A percentile compares a stretch with the other conserved stretches of the same genome.
These are phyloP conservation scores for Heliconius charithonia DNA, from an alignment of 2,888 invertebrate species.

Conservation along the genomic window DNA sequence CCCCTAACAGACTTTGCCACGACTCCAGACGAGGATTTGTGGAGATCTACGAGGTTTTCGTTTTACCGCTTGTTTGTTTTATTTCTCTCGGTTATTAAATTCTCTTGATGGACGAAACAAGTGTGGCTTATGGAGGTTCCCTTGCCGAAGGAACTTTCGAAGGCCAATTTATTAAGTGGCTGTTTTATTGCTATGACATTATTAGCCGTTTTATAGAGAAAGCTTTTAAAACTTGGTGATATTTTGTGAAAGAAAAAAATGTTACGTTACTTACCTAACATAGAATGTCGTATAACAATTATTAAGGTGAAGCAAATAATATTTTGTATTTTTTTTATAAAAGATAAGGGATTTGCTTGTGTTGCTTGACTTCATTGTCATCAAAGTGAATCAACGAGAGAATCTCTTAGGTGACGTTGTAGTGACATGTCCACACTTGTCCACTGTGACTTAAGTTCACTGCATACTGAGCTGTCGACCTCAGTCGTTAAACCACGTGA, in stretches of 20 bases:
- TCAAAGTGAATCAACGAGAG: not conserved
- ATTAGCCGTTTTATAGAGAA: not conserved
- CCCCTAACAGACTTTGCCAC: constrained; percentile 75
- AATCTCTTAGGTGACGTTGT: not conserved
- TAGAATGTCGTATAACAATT: too few relatives aligned
- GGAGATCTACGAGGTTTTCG: constrained; percentile 72
- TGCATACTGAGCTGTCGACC: not conserved
- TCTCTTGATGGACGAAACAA: constrained; percentile 28
- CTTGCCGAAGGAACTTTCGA: constrained; percentile 1
- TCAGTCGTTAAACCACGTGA: constrained; percentile 2
- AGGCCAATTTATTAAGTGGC: constrained; percentile 22
- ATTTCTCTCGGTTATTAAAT: constrained; percentile 42
- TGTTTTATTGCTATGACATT: constrained; percentile 19
- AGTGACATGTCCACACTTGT: not conserved
- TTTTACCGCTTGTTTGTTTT: constrained; percentile 67
- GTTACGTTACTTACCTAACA: not conserved
- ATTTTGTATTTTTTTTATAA: too few relatives aligned
- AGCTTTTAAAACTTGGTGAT: constrained; percentile 6
- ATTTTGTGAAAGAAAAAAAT: not conserved
- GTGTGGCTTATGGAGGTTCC: constrained; percentile 17
- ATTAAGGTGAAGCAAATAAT: too few relatives aligned
- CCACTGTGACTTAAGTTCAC: not conserved
- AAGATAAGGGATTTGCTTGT: too few relatives aligned
- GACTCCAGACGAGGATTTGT: constrained; percentile 74
- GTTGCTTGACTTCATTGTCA: too few relatives aligned